These are phyloP conservation scores for Drosophila yooni DNA, from an alignment of 2,888 invertebrate species.

Conservation along the genomic window DNA sequence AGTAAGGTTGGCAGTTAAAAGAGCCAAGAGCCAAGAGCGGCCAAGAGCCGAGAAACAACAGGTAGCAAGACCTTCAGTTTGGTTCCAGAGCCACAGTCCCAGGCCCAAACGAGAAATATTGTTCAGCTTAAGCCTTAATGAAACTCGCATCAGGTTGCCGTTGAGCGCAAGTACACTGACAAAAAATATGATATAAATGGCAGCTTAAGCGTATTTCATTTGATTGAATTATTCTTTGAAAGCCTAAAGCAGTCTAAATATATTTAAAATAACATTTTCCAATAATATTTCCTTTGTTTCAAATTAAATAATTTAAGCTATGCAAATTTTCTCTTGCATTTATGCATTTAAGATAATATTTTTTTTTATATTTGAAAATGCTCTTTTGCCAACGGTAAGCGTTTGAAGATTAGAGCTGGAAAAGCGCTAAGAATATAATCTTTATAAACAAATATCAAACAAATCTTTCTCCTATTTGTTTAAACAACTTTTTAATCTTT, in stretches of 20 bases:
- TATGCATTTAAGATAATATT: neutral
- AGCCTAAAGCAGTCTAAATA: neutral
- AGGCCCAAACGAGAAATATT: slow-evolving; percentile 55
- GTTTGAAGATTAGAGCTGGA: neutral
- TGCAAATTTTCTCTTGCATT: neutral
- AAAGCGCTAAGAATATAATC: neutral
- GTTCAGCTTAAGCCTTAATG: slow-evolving; percentile 73
- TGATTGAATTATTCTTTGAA: neutral
- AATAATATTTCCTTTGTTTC: neutral
- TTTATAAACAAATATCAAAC: neutral
- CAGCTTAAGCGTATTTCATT: neutral
- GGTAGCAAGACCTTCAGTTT: slow-evolving; percentile 70
- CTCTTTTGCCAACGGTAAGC: neutral
- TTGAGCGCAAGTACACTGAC: slow-evolving; percentile 20
- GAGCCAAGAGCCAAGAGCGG: slow-evolving; percentile 32
- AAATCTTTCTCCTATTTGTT: neutral
- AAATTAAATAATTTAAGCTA: neutral
- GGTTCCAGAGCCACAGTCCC: slow-evolving; percentile 22
- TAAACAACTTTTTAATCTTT: neutral
- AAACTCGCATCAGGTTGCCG: slow-evolving; percentile 78
- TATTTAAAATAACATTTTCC: neutral
- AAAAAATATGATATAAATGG: neutral
- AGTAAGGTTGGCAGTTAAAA: slow-evolving; percentile 59
- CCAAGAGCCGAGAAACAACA: slow-evolving; percentile 48
- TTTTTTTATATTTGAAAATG: neutral